phyloP scores from a whole-genome alignment of 1,140 invertebrate genomes.

The Muscidifurax raptorellus region DNA sequence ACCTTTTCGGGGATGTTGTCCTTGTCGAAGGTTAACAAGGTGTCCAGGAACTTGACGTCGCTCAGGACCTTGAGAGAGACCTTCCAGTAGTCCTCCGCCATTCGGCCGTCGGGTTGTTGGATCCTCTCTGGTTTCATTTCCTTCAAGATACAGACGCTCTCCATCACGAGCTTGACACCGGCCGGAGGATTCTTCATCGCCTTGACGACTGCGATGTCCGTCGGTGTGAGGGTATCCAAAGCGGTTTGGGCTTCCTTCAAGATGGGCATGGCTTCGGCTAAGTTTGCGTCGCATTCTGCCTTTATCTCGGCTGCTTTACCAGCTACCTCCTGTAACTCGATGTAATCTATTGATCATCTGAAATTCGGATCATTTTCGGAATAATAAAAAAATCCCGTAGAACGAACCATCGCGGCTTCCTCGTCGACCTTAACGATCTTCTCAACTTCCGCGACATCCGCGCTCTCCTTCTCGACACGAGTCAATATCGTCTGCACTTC shows the following conservation, averaged over 20 bases:
- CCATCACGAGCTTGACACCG: conserved; percentile 95
- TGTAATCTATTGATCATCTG: too few relatives aligned
- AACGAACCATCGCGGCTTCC: conserved; percentile 75
- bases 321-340: conserved; percentile 63
- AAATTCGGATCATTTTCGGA: too few relatives aligned
- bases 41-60: conserved; percentile 93
- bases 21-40: conserved; percentile 92
- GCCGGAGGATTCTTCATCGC: conserved; percentile 98
- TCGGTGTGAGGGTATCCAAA: conserved; percentile 92
- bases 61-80: conserved; percentile 92
- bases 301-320: conserved; percentile 91
- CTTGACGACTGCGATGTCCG: conserved; percentile 96
- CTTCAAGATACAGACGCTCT: conserved; percentile 96
- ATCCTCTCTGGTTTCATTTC: conserved; percentile 90
- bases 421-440: conserved; percentile 82
- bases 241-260: conserved; percentile 92
- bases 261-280: conserved; percentile 95
- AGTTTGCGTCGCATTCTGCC: conserved; percentile 95
- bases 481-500: conserved; percentile 88
- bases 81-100: conserved; percentile 94
- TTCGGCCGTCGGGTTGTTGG: conserved; percentile 83
- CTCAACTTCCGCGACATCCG: conserved; percentile 87
- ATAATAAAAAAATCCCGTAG: neutral
- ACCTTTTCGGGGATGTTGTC: conserved; percentile 90
- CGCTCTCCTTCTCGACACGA: conserved; percentile 88